phyloP scores from a whole-genome alignment of 2,797 vertebrate species.

The Cirrhinus molitorella region DNA sequence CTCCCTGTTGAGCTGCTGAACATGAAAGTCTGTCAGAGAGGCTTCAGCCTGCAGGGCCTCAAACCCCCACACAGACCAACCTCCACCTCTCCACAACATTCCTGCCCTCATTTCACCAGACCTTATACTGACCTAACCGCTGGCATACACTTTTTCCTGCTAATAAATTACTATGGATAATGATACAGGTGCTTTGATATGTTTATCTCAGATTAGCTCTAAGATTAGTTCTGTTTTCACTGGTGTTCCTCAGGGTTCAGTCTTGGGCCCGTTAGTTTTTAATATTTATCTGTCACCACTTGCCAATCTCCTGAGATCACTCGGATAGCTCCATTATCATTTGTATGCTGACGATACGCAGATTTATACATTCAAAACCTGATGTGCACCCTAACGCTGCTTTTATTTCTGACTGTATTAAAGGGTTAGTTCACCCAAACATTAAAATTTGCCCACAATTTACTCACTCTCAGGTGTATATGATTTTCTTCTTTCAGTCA shows the following conservation, averaged over 20 bases:
- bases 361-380: background rate
- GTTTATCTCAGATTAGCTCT: background rate
- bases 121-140: background rate
- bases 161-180: background rate
- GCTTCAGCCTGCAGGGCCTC: conserved; percentile 10
- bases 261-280: background rate
- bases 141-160: background rate
- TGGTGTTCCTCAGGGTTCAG: background rate
- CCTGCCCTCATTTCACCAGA: background rate
- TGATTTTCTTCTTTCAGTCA: too few species aligned
- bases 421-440: too few species aligned
- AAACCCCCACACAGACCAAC: conserved; percentile 21
- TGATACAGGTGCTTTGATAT: background rate
- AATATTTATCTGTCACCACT: background rate
- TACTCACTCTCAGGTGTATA: too few species aligned
- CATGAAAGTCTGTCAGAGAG: conserved; percentile 40
- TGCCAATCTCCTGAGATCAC: background rate
- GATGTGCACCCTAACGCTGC: background rate
- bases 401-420: background rate
- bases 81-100: conserved; percentile 19
- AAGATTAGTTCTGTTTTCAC: background rate
- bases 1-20: conserved; percentile 20
- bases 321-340: background rate
- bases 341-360: background rate
- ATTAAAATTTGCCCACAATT: too few species aligned